Percentiles rank a stretch among this genome's conserved stretches.
Evolutionary conservation across 1,140 invertebrate species (phyloP).

Genomic region (Hestina assimilis): DNA sequence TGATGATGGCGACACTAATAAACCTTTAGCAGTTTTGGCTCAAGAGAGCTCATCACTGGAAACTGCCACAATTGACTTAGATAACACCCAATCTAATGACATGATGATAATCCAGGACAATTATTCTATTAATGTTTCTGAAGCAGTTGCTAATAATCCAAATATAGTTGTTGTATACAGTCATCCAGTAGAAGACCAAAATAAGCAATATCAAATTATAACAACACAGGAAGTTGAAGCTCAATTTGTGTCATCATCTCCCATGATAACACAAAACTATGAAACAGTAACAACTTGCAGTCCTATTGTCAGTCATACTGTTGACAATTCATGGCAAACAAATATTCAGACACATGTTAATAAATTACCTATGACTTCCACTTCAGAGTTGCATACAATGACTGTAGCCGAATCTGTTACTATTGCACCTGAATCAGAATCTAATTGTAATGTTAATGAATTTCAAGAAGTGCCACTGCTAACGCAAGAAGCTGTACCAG

Average conservation of each 20-base stretch:
- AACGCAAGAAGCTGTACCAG: slow-evolving; percentile 4
- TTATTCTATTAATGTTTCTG: slow-evolving; percentile 66
- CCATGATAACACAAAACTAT: slow-evolving; percentile 77
- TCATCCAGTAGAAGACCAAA: slow-evolving; percentile 77
- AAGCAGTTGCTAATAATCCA: slow-evolving; percentile 73
- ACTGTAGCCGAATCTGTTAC: slow-evolving; percentile 22
- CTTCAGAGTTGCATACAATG: slow-evolving; percentile 35
- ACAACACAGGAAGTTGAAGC: slow-evolving; percentile 53
- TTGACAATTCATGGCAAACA: slow-evolving; percentile 46
- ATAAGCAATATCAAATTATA: slow-evolving; percentile 73
- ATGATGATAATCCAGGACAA: slow-evolving; percentile 74
- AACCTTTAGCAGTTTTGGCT: slow-evolving; percentile 58
- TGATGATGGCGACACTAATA: slow-evolving; percentile 52
- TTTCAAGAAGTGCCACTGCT: slow-evolving; percentile 24
- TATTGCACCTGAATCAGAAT: slow-evolving; percentile 18
- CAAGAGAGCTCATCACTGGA: slow-evolving; percentile 39
- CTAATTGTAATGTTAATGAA: slow-evolving; percentile 19
- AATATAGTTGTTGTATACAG: slow-evolving; percentile 82
- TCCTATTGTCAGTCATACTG: slow-evolving; percentile 43
- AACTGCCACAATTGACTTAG: slow-evolving; percentile 48
- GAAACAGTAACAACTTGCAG: slow-evolving; percentile 76
- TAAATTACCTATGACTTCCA: slow-evolving; percentile 32
- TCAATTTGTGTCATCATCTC: slow-evolving; percentile 64
- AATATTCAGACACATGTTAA: slow-evolving; percentile 37
- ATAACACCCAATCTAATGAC: slow-evolving; percentile 55